phyloP scores from a whole-genome alignment of 2,113 vertebrate genomes.

The Spilogale gracilis region DNA sequence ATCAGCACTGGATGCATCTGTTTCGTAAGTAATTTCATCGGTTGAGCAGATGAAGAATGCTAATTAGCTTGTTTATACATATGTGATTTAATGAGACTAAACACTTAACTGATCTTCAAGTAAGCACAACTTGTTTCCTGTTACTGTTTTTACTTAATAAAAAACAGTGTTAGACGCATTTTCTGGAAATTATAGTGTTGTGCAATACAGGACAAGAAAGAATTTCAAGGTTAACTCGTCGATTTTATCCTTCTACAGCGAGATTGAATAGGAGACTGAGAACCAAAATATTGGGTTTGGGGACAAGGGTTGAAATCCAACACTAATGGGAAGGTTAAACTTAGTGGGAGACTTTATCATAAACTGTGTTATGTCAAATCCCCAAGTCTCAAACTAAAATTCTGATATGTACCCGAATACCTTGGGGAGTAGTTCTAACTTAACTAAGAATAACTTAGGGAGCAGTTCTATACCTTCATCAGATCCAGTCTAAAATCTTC shows the following conservation, averaged over 20 bases:
- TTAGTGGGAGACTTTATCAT: background rate
- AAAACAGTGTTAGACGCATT: background rate
- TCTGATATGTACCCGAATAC: background rate
- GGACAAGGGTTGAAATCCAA: background rate
- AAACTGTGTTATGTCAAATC: background rate
- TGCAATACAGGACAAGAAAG: constrained; percentile 10
- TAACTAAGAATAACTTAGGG: background rate
- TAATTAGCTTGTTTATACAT: constrained; percentile 58
- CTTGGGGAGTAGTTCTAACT: background rate
- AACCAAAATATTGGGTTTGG: background rate
- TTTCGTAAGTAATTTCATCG: constrained; percentile 15
- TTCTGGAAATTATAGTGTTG: constrained; percentile 30
- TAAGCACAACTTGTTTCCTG: constrained; percentile 51
- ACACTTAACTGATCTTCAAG: constrained; percentile 45
- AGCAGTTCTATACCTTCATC: background rate
- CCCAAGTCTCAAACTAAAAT: background rate
- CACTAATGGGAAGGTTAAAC: background rate
- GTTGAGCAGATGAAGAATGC: constrained; percentile 45
- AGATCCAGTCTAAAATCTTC: background rate
- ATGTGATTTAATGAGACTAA: constrained; percentile 66
- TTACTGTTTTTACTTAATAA: constrained; percentile 59
- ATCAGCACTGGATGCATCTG: background rate
- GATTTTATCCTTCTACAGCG: background rate
- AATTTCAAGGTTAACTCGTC: background rate
- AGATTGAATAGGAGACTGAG: background rate